Percentiles rank a stretch among this genome's conserved stretches.
Evolutionary conservation across 2,888 invertebrate species (phyloP).

Genomic region (Noctuana brunneofusca): DNA sequence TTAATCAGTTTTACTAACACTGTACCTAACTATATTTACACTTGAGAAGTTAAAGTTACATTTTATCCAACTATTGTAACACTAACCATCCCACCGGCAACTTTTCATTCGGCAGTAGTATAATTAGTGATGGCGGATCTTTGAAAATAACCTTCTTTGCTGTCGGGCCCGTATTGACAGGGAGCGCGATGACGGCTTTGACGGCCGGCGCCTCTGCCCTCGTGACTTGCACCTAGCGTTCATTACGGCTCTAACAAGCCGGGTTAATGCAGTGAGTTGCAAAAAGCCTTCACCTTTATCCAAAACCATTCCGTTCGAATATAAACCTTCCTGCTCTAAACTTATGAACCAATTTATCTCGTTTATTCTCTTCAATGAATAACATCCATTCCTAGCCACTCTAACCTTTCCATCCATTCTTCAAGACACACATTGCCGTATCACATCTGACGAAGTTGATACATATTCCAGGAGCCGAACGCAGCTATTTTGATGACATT

Average conservation of each 20-base stretch:
- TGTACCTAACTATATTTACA: too few relatives aligned
- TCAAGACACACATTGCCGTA: slow-evolving; percentile 24
- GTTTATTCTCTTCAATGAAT: slow-evolving; percentile 5
- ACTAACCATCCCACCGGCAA: slow-evolving; percentile 9
- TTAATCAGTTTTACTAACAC: too few relatives aligned
- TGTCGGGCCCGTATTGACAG: slow-evolving; percentile 75
- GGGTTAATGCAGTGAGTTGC: slow-evolving; percentile 81
- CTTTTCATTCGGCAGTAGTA: slow-evolving; percentile 39
- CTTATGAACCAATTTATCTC: slow-evolving; percentile 3
- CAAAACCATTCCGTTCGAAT: slow-evolving; percentile 36
- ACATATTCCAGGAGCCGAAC: slow-evolving; percentile 63
- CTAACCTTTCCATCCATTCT: slow-evolving; percentile 21
- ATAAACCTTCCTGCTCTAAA: slow-evolving; percentile 33
- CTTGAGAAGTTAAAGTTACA: neutral
- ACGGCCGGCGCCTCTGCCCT: slow-evolving; percentile 63
- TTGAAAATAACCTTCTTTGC: slow-evolving; percentile 77
- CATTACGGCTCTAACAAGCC: slow-evolving; percentile 80
- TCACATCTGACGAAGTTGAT: slow-evolving; percentile 9
- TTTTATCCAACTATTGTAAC: neutral
- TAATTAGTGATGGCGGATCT: slow-evolving; percentile 78
- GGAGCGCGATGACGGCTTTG: slow-evolving; percentile 65
- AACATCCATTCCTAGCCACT: slow-evolving; percentile 13
- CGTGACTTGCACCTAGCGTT: slow-evolving; percentile 78
- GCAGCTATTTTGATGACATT: slow-evolving; percentile 73
- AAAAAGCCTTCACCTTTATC: slow-evolving; percentile 57